Conservation (phyloP, 2,113 vertebrate species). For the Beaufortia kweichowensis region DNA sequence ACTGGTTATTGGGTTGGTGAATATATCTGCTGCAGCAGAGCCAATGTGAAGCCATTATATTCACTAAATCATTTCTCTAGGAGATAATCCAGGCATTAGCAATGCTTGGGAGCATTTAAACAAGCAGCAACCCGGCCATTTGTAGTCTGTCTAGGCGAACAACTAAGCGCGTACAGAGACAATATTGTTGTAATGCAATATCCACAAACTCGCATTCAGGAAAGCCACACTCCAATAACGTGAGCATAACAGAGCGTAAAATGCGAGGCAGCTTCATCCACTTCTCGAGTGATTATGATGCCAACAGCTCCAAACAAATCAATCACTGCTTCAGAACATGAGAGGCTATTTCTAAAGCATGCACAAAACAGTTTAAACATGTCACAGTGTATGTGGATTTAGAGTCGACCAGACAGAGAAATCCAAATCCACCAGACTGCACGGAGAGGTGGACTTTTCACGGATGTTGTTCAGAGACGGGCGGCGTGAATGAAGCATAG, state of each 20-base stretch:
- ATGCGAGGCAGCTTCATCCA: slow-evolving; percentile 45
- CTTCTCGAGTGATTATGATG: slow-evolving; percentile 51
- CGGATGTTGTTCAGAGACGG: background rate
- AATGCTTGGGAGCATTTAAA: slow-evolving; percentile 42
- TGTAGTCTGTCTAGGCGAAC: slow-evolving; percentile 48
- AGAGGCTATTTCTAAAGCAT: slow-evolving; percentile 37
- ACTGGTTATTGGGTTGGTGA: slow-evolving; percentile 35
- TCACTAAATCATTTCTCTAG: slow-evolving; percentile 46
- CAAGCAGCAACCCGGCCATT: slow-evolving; percentile 37
- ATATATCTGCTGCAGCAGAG: slow-evolving; percentile 34
- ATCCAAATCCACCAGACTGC: background rate
- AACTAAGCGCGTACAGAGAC: slow-evolving; percentile 40
- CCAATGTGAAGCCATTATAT: slow-evolving; percentile 49
- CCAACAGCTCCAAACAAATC: slow-evolving; percentile 49
- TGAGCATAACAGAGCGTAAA: slow-evolving; percentile 44
- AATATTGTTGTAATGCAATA: slow-evolving; percentile 52
- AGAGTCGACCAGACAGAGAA: slow-evolving; percentile 3
- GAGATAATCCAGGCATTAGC: slow-evolving; percentile 48
- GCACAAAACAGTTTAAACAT: slow-evolving; percentile 40
- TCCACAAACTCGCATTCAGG: slow-evolving; percentile 51
- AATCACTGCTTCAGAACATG: slow-evolving; percentile 48
- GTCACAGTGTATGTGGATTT: slow-evolving; percentile 26
- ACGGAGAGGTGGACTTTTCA: slow-evolving; percentile 1
- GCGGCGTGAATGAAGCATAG: slow-evolving; percentile 38
- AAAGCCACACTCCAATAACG: slow-evolving; percentile 52